phyloP scores from a whole-genome alignment of 1,140 invertebrate species.

The Mizuhopecten yessoensis region DNA sequence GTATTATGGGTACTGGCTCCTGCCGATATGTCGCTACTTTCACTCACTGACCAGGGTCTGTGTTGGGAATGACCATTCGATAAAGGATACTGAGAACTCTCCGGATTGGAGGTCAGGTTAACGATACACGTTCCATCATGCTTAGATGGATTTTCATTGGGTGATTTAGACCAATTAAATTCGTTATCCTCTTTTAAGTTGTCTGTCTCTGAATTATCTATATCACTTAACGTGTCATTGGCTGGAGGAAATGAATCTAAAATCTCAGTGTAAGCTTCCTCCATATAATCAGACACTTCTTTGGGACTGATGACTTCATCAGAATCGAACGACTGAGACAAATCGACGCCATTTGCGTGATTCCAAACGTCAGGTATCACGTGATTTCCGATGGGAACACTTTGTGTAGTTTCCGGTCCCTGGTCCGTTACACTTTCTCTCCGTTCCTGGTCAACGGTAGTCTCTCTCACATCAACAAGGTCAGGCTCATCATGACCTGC shows the following conservation, averaged over 20 bases:
- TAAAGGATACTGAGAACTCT: not conserved
- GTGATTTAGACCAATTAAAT: not conserved
- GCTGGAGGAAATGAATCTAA: not conserved
- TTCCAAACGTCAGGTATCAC: not conserved
- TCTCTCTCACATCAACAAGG: not conserved
- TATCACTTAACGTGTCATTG: not conserved
- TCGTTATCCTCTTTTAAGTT: not conserved
- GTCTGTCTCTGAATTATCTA: not conserved
- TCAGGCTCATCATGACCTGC: not conserved
- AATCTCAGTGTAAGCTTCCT: not conserved
- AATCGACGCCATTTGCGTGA: not conserved
- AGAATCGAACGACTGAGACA: not conserved
- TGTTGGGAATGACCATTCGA: constrained; percentile 5
- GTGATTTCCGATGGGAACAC: not conserved
- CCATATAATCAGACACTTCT: not conserved
- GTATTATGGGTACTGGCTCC: not conserved
- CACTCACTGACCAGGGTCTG: constrained; percentile 17
- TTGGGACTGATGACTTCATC: not conserved
- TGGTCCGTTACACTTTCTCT: not conserved
- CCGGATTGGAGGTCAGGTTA: not conserved
- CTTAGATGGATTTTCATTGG: not conserved
- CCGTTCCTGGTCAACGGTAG: not conserved
- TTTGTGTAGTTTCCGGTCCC: not conserved
- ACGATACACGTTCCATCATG: not conserved
- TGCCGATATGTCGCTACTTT: not conserved